Percentiles rank a stretch among this genome's conserved stretches.
phyloP scores from a whole-genome alignment of 2,113 vertebrate genomes.

The Merops nubicus region DNA sequence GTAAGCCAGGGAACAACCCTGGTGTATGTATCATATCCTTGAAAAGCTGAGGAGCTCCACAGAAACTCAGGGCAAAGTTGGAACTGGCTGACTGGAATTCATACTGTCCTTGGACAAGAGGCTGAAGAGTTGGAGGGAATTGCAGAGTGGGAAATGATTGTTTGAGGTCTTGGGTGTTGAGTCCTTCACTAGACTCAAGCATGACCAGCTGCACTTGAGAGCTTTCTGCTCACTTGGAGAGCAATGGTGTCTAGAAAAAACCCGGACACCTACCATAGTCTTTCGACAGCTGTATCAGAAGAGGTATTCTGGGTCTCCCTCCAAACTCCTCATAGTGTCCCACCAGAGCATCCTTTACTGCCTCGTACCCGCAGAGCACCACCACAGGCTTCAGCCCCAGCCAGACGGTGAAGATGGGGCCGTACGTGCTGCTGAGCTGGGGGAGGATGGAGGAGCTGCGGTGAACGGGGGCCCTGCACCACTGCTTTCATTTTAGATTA shows the following conservation, averaged over 20 bases:
- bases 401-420: slow-evolving; percentile 62
- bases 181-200: fast-evolving
- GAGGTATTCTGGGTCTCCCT: neutral
- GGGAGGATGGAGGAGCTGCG: neutral
- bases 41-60: neutral
- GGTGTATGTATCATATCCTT: no score
- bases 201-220: neutral
- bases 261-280: neutral
- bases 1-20: fast-evolving
- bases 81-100: neutral
- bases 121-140: neutral
- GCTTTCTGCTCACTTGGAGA: neutral
- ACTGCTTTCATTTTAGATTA: fast-evolving
- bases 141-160: neutral
- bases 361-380: slow-evolving; percentile 50
- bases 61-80: neutral
- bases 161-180: neutral
- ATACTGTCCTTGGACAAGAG: neutral
- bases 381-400: slow-evolving; percentile 12
- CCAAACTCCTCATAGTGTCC: slow-evolving; percentile 51
- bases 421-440: slow-evolving; percentile 46
- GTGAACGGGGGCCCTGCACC: neutral
- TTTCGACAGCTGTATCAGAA: neutral
- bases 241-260: neutral
- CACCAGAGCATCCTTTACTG: slow-evolving; percentile 52